phyloP scores from a whole-genome alignment of 2,113 vertebrate species.

The Oplegnathus fasciatus region DNA sequence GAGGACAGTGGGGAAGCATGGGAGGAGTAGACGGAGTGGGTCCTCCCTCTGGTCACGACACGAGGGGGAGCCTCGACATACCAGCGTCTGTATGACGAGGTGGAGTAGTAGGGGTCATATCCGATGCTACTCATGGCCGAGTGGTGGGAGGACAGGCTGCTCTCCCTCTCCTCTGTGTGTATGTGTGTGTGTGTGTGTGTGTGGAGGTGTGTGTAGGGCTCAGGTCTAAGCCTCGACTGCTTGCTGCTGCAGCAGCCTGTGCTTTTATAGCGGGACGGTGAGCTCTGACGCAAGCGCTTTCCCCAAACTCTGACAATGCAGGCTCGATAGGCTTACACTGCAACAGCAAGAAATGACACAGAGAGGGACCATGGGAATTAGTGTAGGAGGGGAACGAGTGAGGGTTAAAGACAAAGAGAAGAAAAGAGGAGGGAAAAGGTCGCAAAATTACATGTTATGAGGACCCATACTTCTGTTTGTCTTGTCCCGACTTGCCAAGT shows the following conservation, averaged over 20 bases:
- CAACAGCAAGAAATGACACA: slow-evolving; percentile 50
- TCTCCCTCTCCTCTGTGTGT: slow-evolving; percentile 69
- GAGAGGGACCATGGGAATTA: slow-evolving; percentile 17
- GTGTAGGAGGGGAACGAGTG: slow-evolving; percentile 31
- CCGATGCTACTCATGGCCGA: slow-evolving; percentile 81
- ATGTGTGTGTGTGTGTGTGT: slow-evolving; percentile 38
- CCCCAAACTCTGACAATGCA: slow-evolving; percentile 80
- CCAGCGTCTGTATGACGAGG: slow-evolving; percentile 89
- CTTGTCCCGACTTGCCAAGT: not conserved
- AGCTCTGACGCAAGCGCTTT: slow-evolving; percentile 80
- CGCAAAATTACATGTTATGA: not conserved
- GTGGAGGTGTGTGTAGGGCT: slow-evolving; percentile 58
- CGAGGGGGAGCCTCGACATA: slow-evolving; percentile 79
- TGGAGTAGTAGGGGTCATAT: slow-evolving; percentile 83
- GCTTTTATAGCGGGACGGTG: slow-evolving; percentile 79
- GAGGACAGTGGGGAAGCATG: slow-evolving; percentile 76
- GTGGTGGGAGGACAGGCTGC: slow-evolving; percentile 60
- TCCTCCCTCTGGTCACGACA: slow-evolving; percentile 75
- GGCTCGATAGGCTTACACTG: slow-evolving; percentile 72
- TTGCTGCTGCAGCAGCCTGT: slow-evolving; percentile 74
- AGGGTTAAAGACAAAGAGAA: slow-evolving; percentile 6
- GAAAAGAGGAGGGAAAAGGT: not conserved
- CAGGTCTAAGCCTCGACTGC: slow-evolving; percentile 76
- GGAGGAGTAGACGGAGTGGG: slow-evolving; percentile 78
- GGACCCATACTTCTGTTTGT: not conserved